A percentile compares a stretch with the other conserved stretches of the same genome.
Evolutionary conservation across 2,888 invertebrate genomes (phyloP).

Genomic region (Lampropteryx suffumata): DNA sequence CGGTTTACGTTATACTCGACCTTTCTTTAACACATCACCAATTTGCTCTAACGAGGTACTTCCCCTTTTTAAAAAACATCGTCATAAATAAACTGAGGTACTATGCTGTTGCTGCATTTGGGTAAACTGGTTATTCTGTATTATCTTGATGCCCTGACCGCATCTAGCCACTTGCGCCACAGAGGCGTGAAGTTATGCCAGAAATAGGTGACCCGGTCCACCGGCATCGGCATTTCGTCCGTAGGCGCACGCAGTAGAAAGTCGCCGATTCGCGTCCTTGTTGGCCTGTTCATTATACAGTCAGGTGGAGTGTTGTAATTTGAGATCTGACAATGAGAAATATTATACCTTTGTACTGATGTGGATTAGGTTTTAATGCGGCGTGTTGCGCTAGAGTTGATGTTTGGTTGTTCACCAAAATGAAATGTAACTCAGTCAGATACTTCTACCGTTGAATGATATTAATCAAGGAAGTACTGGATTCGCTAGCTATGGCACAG

Average conservation of each 20-base stretch:
- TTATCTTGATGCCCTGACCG: slow-evolving; percentile 19
- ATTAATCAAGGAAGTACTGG: too few species aligned
- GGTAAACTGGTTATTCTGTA: too few species aligned
- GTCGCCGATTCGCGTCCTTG: slow-evolving; percentile 64
- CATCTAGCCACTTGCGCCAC: slow-evolving; percentile 44
- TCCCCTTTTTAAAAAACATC: too few species aligned
- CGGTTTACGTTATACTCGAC: too few species aligned
- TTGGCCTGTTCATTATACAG: slow-evolving; percentile 34
- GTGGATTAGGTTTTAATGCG: slow-evolving; percentile 12
- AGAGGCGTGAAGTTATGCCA: slow-evolving; percentile 32
- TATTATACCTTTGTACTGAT: slow-evolving; percentile 9
- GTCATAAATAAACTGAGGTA: too few species aligned
- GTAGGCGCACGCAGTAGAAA: slow-evolving; percentile 64
- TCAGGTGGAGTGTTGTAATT: slow-evolving; percentile 32
- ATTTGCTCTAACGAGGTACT: too few species aligned
- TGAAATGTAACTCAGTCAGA: too few species aligned
- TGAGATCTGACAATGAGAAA: slow-evolving; percentile 35
- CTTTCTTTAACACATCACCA: too few species aligned
- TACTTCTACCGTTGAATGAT: too few species aligned
- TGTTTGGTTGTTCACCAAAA: too few species aligned
- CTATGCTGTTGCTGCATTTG: too few species aligned
- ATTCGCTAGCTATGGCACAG: neutral
- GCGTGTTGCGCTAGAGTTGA: slow-evolving; percentile 7
- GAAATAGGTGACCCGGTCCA: slow-evolving; percentile 69
- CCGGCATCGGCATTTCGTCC: slow-evolving; percentile 58